Base-by-base conservation (phyloP, 2,797 vertebrate species). In the Harpagifer antarcticus region DNA sequence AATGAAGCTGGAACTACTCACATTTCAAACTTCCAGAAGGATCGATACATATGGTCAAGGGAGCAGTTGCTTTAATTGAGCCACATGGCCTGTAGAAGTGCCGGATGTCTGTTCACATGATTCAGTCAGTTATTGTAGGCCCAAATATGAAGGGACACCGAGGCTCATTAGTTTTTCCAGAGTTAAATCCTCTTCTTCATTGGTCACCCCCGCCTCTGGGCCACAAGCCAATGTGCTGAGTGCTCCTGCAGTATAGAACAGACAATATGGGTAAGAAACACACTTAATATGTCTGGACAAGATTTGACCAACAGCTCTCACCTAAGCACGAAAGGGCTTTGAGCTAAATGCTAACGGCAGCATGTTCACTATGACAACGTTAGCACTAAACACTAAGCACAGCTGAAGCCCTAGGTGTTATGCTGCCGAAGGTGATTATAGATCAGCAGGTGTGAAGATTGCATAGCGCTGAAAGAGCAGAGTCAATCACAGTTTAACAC, bases 21-120 rank as follows among this genome's bases (percentile, higher is more conserved):
- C 80, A 80, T 91, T 88, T 90, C 83, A 87, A 91, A 92, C 81
- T 84, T 88, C 90, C 84, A 81, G 72, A 76, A 62, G 78, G 82
- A 88, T 91, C 86, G 43, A 90, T 88, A 86, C 74, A 70, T 66
- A 80, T 72, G 44, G 60, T 83, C 76, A 50, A 47, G 84, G 84
- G 87, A 89, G 77, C 84, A 69, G 82, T 87, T 87, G 82, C 77
- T 82, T 90, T 81, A 88, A 71, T 83, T 69, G 87, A 70, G 77
- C 80, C 76, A 62, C 66, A 62, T 48, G 74, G 82, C 82, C 72
- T 66, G 70, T 52, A 64, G 74, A 78, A 74, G 73, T 60, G 71
- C 48, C 68, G 71, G 79, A 86, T 71, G 78, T 62, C 56, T 70
- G n/a, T 85, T 63, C 81, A 79, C 82, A 85, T 44, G 23, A 84